Percentiles rank a stretch among this genome's conserved stretches.
phyloP scores from a whole-genome alignment of 2,888 invertebrate species.

The Trichogramma evanescens region DNA sequence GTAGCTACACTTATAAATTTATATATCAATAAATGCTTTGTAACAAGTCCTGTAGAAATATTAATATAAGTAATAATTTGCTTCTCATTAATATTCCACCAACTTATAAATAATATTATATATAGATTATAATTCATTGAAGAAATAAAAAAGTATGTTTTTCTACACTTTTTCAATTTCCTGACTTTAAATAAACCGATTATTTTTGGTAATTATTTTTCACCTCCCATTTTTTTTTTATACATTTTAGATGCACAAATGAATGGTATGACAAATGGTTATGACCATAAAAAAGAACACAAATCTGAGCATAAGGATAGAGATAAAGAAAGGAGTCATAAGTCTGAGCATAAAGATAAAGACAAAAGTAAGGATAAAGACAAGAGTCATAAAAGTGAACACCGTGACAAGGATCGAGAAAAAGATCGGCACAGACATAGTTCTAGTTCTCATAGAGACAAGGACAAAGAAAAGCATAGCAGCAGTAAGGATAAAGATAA shows the following conservation, averaged over 20 bases:
- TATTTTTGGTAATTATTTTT: background rate
- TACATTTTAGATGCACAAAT: slow-evolving; percentile 51
- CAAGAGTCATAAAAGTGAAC: slow-evolving; percentile 46
- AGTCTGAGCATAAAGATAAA: slow-evolving; percentile 47
- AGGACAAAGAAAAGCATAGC: slow-evolving; percentile 50
- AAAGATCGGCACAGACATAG: slow-evolving; percentile 40
- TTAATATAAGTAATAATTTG: too few relatives aligned
- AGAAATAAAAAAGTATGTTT: too few relatives aligned
- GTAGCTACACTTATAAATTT: too few relatives aligned
- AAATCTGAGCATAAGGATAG: slow-evolving; percentile 55
- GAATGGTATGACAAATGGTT: slow-evolving; percentile 78
- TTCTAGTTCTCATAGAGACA: slow-evolving; percentile 42
- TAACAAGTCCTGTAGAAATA: too few relatives aligned
- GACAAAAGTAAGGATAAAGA: slow-evolving; percentile 57
- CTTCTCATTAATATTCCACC: too few relatives aligned
- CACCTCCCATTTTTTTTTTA: slow-evolving; percentile 3
- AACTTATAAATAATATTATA: too few relatives aligned
- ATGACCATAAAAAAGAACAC: slow-evolving; percentile 53
- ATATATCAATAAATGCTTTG: too few relatives aligned
- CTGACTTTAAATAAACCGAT: too few relatives aligned
- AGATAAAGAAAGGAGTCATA: slow-evolving; percentile 47
- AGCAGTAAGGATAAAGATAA: slow-evolving; percentile 40
- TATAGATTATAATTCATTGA: too few relatives aligned
- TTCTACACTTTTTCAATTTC: too few relatives aligned
- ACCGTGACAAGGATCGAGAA: slow-evolving; percentile 58